A percentile compares a stretch with the other conserved stretches of the same genome.
phyloP scores from a whole-genome alignment of 2,113 vertebrate species.

The Kryptolebias marmoratus region DNA sequence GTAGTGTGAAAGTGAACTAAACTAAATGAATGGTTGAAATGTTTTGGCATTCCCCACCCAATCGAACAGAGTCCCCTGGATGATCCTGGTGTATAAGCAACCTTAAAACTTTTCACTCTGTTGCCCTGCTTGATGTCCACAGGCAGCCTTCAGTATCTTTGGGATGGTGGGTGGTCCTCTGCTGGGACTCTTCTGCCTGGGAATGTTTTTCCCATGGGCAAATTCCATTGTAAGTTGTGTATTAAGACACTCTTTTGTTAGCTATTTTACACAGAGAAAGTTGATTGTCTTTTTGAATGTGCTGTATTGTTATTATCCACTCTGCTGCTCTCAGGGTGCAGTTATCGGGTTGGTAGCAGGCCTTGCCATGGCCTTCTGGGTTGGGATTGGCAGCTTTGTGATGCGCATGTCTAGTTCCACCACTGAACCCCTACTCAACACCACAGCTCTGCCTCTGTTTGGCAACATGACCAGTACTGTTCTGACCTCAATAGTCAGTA shows the following conservation, averaged over 20 bases:
- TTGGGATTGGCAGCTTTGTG: constrained; percentile 89
- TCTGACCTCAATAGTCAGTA: constrained; percentile 70
- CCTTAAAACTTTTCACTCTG: not conserved
- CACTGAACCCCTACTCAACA: constrained; percentile 36
- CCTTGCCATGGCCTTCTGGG: constrained; percentile 94
- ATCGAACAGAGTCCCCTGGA: no score
- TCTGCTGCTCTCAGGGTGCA: constrained; percentile 82
- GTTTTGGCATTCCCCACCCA: no score
- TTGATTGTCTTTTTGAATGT: not conserved
- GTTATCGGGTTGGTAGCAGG: constrained; percentile 84
- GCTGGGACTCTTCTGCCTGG: constrained; percentile 93
- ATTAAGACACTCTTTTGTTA: not conserved
- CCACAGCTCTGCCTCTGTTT: constrained; percentile 47
- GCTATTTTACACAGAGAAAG: no score
- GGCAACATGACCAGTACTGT: constrained; percentile 76
- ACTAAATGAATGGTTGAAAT: no score
- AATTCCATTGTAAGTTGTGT: constrained; percentile 87
- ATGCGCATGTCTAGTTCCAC: not conserved
- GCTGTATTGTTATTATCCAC: not conserved
- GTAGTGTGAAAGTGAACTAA: no score
- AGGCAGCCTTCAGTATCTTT: constrained; percentile 97
- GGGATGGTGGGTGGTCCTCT: constrained; percentile 96
- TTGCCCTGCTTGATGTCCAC: constrained; percentile 14
- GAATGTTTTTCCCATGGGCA: constrained; percentile 96
- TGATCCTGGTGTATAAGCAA: not conserved